Percentiles rank a stretch among this genome's conserved stretches.
Evolutionary conservation across 2,888 invertebrate species (phyloP).

Genomic region (Belgica antarctica): DNA sequence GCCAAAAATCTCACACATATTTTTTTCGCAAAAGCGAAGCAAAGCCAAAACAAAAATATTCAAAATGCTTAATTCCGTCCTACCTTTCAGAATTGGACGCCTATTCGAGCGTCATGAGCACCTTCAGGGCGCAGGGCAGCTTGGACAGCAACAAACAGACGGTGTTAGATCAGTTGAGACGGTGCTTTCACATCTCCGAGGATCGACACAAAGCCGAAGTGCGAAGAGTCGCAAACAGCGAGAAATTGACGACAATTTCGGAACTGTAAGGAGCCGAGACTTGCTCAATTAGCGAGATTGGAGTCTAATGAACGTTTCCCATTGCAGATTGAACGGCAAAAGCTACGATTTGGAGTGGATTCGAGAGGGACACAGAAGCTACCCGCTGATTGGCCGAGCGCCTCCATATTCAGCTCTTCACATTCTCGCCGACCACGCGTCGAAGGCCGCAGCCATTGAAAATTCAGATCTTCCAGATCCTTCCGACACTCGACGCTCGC

Average conservation of each 20-base stretch:
- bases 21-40: slow-evolving; percentile 28
- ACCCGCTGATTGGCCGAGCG: slow-evolving; percentile 80
- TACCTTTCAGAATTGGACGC: slow-evolving; percentile 77
- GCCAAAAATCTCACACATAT: not conserved
- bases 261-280: slow-evolving; percentile 68
- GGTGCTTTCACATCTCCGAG: slow-evolving; percentile 78
- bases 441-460: slow-evolving; percentile 63
- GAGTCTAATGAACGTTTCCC: slow-evolving; percentile 56
- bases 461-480: slow-evolving; percentile 61
- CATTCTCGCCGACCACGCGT: slow-evolving; percentile 76
- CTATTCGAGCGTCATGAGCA: slow-evolving; percentile 84
- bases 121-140: slow-evolving; percentile 88
- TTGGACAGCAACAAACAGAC: slow-evolving; percentile 80
- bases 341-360: slow-evolving; percentile 67
- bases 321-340: slow-evolving; percentile 50
- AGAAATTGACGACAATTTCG: slow-evolving; percentile 82
- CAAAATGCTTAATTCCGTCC: slow-evolving; percentile 1
- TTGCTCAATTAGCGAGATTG: slow-evolving; percentile 46
- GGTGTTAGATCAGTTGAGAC: slow-evolving; percentile 77
- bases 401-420: slow-evolving; percentile 82
- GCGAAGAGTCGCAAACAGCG: slow-evolving; percentile 87
- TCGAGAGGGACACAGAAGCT: slow-evolving; percentile 78
- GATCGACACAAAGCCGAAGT: slow-evolving; percentile 92
- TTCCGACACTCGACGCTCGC: slow-evolving; percentile 54
- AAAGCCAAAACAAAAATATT: slow-evolving; percentile 41